phyloP scores from a whole-genome alignment of 2,113 vertebrate genomes.

The Acrocephalus kingi region DNA sequence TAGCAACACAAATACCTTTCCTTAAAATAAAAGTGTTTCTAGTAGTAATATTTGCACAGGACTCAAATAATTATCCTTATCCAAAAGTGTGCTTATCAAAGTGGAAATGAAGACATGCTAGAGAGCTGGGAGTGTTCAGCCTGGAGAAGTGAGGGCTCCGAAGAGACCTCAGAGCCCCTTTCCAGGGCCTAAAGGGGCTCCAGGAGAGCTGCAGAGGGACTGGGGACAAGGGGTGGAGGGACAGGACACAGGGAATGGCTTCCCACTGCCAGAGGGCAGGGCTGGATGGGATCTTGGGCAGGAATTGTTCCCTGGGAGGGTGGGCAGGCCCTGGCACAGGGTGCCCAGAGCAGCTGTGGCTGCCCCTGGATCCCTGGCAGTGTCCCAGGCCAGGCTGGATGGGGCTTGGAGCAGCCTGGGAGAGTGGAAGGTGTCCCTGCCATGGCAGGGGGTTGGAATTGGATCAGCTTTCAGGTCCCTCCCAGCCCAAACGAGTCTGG shows the following conservation, averaged over 20 bases:
- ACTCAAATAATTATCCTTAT: neutral
- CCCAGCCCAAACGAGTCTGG: neutral
- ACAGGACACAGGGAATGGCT: neutral
- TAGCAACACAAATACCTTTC: neutral
- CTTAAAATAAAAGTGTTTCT: neutral
- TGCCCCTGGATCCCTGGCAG: neutral
- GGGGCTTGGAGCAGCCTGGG: neutral
- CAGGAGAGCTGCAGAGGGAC: neutral
- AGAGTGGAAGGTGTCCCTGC: neutral
- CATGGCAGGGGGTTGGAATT: fast-evolving
- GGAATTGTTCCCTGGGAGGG: neutral
- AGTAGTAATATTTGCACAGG: neutral
- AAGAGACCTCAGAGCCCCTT: neutral
- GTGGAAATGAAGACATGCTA: neutral
- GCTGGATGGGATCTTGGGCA: fast-evolving
- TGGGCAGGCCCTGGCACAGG: neutral
- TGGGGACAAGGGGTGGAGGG: fast-evolving
- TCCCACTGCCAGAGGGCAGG: neutral
- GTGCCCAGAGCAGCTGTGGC: neutral
- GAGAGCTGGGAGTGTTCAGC: neutral
- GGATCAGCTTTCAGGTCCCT: neutral
- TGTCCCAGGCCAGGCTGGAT: neutral
- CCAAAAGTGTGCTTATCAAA: neutral
- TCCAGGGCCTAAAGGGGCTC: neutral
- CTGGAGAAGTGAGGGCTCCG: neutral